Conservation (phyloP, 2,888 invertebrate species). For the Dryococelus australis region DNA sequence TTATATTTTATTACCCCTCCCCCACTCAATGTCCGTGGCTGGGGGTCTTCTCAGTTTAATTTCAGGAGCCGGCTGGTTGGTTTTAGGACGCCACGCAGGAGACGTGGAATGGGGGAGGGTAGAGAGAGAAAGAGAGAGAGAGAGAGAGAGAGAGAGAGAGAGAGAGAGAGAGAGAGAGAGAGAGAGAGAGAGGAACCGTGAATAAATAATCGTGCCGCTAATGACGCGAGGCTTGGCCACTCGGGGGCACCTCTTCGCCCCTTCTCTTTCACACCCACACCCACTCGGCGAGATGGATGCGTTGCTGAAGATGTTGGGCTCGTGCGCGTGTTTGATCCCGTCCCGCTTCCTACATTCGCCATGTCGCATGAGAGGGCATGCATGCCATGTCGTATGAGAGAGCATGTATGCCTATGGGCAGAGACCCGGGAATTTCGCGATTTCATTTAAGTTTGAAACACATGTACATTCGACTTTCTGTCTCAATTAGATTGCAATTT, state of each 20-base stretch:
- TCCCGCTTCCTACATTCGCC: too few relatives aligned
- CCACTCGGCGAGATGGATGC: neutral
- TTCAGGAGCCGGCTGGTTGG: neutral
- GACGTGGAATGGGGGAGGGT: neutral
- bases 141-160: too few relatives aligned
- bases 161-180: too few relatives aligned
- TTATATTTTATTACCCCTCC: too few relatives aligned
- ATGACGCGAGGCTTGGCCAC: neutral
- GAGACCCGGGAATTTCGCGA: too few relatives aligned
- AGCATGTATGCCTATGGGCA: too few relatives aligned
- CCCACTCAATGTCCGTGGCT: neutral
- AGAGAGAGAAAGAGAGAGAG: neutral
- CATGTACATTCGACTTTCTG: too few relatives aligned
- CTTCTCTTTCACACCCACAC: neutral
- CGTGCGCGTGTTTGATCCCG: too few relatives aligned
- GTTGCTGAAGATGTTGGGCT: neutral
- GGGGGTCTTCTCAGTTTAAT: neutral
- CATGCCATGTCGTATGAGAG: too few relatives aligned
- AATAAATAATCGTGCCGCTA: slow-evolving; percentile 9
- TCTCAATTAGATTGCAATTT: too few relatives aligned
- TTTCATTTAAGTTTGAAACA: too few relatives aligned
- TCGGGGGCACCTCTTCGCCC: neutral
- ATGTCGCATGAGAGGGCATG: too few relatives aligned
- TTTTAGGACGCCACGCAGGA: neutral
- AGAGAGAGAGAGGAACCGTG: neutral